Base-by-base conservation (phyloP, 2,113 vertebrate genomes). In the Oenanthe melanoleuca region DNA sequence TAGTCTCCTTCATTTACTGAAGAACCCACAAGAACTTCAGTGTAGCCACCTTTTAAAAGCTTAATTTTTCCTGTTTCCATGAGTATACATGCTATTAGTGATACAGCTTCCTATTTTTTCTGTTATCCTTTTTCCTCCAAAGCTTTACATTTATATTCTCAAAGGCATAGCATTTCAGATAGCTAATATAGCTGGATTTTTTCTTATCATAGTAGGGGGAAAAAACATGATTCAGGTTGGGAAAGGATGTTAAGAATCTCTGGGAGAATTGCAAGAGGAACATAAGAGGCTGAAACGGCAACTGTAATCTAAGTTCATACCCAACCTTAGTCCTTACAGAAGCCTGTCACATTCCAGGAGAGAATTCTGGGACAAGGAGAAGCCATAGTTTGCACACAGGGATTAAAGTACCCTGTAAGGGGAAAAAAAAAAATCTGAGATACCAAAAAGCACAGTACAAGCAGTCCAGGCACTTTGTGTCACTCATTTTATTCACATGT, bases 401-500 rank as follows among this genome's bases (percentile, higher is more conserved):
- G 31, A 11, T 17, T 61, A 13, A 60, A 86, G 42, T 14, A 5
- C 12, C 26, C 6, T 33, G 3, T 37, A 50, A 23, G 11, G 2
- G 12, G 59, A 1, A 6, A 38, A 24, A 6, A 38, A 24, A 73
- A 55, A 42, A 26, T 5, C 23, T 6, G 9, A 55, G 17, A 66
- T 44, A 31, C n/a, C 42, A 31, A 53, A 91, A 44, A 24, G 14
- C 52, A 61, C 31, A 47, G 16, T 34, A 50, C 23, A 34, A 88
- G 34, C 67, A 94, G 63, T 75, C 90, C 66, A 70, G 34, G 64
- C 42, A 86, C 42, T 77, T 80, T 70, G 67, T 86, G 55, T 95
- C 88, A 96, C 79, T 93, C 33, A 40, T 52, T 97, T 97, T 97
- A 98, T 97, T 98, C 93, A 95, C 94, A 91, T 83, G 9, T 84